A percentile compares a stretch with the other conserved stretches of the same genome.
These are phyloP conservation scores for Catharus minimus DNA, from an alignment of 2,113 vertebrate genomes.

Conservation along the genomic window DNA sequence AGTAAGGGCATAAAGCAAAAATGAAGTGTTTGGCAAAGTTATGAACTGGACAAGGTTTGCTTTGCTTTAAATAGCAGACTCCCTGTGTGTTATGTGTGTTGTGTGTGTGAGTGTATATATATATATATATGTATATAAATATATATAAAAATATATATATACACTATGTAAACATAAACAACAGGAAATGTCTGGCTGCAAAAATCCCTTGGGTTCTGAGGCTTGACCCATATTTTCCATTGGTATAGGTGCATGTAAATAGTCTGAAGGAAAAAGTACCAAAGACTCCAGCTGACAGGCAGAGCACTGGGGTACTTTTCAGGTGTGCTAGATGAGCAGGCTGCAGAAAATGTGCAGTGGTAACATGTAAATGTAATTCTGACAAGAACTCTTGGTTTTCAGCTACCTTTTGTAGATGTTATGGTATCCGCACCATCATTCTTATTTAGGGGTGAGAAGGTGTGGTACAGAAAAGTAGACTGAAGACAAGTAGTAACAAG, in stretches of 20 bases:
- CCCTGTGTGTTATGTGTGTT: not conserved
- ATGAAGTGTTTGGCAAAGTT: not conserved
- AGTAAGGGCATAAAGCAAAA: not conserved
- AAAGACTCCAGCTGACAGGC: not conserved
- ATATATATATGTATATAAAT: too few relatives aligned
- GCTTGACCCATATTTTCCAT: not conserved
- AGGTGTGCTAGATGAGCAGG: not conserved
- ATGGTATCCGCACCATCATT: not conserved
- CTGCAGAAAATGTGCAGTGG: not conserved
- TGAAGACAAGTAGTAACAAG: not conserved
- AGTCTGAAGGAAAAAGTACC: not conserved
- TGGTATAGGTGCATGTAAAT: not conserved
- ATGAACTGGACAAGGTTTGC: not conserved
- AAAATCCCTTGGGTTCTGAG: not conserved
- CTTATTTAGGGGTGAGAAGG: not conserved
- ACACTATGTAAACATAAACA: not conserved
- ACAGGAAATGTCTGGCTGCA: not conserved
- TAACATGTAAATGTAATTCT: not conserved
- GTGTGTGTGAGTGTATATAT: not conserved
- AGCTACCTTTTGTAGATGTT: not conserved
- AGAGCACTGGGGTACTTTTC: not conserved
- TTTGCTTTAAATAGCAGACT: not conserved
- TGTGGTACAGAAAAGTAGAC: not conserved
- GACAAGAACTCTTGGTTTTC: not conserved
- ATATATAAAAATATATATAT: not conserved